phyloP scores from a whole-genome alignment of 2,797 vertebrate species.

The Pempheris klunzingeri region DNA sequence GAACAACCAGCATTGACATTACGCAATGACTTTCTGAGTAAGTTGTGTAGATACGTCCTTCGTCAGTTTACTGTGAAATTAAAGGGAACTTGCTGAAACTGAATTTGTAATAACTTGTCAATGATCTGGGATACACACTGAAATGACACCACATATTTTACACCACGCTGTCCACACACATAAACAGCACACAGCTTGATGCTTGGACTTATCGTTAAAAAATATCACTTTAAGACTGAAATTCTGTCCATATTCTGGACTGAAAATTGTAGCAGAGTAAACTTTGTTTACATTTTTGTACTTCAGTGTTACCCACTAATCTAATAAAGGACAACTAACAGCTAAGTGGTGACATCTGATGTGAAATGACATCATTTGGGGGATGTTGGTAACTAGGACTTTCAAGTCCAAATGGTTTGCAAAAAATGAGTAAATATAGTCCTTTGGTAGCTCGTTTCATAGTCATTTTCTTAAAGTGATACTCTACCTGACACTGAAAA shows the following conservation, averaged over 20 bases:
- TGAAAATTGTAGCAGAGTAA: conserved; percentile 4
- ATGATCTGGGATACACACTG: conserved; percentile 10
- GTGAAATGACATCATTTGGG: conserved; percentile 10
- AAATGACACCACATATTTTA: conserved; percentile 26
- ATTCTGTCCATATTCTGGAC: not conserved
- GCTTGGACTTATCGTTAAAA: not conserved
- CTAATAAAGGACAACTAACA: conserved; percentile 4
- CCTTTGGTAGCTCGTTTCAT: conserved; percentile 50
- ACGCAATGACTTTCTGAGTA: conserved; percentile 4
- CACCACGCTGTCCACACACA: conserved; percentile 15
- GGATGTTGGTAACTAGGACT: not conserved
- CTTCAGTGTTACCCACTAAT: not conserved
- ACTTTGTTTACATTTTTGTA: not conserved
- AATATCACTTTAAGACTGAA: conserved; percentile 26
- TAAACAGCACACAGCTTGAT: conserved; percentile 30
- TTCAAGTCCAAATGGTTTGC: conserved; percentile 18
- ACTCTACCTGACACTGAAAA: conserved; percentile 38
- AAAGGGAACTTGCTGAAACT: conserved; percentile 18
- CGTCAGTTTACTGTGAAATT: conserved; percentile 18
- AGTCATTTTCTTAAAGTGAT: conserved; percentile 40
- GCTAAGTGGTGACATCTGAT: not conserved
- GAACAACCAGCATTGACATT: not conserved
- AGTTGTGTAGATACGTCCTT: not conserved
- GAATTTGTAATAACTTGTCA: conserved; percentile 1
- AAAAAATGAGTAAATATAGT: conserved; percentile 43